Evolutionary conservation across 2,113 vertebrate genomes (phyloP).

Genomic region (Rana temporaria): DNA sequence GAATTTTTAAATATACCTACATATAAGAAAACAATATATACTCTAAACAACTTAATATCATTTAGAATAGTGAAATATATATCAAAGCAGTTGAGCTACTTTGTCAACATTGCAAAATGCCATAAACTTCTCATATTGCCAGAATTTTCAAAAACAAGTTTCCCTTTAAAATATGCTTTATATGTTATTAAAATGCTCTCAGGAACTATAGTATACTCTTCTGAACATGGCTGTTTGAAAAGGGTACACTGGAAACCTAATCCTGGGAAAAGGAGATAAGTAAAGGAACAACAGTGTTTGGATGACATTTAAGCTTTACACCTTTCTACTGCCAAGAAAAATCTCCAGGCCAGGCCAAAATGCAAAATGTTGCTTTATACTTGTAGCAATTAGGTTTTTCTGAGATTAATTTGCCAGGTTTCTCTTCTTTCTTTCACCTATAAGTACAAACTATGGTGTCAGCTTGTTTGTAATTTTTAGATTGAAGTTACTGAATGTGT

Average conservation of each 20-base stretch:
- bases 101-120: too few relatives aligned
- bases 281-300: slow-evolving; percentile 6
- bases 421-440: background rate
- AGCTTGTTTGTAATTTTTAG: background rate
- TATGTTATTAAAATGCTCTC: background rate
- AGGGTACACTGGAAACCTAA: background rate
- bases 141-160: too few relatives aligned
- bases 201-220: background rate
- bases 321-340: slow-evolving; percentile 1
- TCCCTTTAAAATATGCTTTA: background rate
- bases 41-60: too few relatives aligned
- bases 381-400: background rate
- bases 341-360: background rate
- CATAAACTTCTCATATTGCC: too few relatives aligned
- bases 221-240: background rate
- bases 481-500: background rate
- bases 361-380: background rate
- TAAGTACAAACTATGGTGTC: background rate
- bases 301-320: slow-evolving; percentile 22
- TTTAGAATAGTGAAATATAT: too few relatives aligned
- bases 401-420: background rate
- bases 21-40: too few relatives aligned
- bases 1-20: too few relatives aligned
- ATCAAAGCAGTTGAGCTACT: too few relatives aligned
- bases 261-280: slow-evolving; percentile 6